These are phyloP conservation scores for Moxostoma hubbsi DNA, from an alignment of 2,797 vertebrate genomes.

Conservation along the genomic window DNA sequence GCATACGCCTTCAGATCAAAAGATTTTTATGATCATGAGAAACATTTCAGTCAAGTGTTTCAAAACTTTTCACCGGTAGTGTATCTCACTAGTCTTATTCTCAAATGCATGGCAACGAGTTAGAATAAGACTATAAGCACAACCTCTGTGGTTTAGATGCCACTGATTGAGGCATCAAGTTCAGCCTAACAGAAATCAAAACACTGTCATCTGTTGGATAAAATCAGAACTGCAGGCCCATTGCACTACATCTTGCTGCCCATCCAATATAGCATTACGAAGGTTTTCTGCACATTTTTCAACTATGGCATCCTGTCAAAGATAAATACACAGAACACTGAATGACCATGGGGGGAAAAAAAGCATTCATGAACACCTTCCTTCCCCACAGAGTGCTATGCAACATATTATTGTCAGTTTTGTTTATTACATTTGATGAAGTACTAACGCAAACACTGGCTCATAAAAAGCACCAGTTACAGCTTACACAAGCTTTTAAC, in stretches of 20 bases:
- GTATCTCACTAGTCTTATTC: neutral
- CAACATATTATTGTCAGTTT: conserved; percentile 58
- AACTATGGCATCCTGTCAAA: neutral
- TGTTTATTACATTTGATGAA: conserved; percentile 48
- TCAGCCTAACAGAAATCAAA: neutral
- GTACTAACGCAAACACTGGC: conserved; percentile 44
- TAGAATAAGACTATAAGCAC: neutral
- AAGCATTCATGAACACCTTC: conserved; percentile 69
- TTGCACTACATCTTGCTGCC: neutral
- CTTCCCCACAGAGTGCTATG: neutral
- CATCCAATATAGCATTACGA: neutral
- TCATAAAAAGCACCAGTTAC: conserved; percentile 34
- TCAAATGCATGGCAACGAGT: neutral
- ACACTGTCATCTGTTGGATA: conserved; percentile 43
- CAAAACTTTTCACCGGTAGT: no score
- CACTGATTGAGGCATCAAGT: neutral
- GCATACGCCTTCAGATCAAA: no score
- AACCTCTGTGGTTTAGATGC: neutral
- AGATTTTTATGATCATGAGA: no score
- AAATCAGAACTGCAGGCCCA: conserved; percentile 3
- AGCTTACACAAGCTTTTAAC: conserved; percentile 47
- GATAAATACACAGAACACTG: neutral
- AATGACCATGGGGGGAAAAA: neutral
- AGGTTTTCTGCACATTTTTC: neutral
- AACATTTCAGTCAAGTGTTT: no score